Evolutionary conservation across 1,140 invertebrate species (phyloP).

Genomic region (Leptestheria dahalacensis): DNA sequence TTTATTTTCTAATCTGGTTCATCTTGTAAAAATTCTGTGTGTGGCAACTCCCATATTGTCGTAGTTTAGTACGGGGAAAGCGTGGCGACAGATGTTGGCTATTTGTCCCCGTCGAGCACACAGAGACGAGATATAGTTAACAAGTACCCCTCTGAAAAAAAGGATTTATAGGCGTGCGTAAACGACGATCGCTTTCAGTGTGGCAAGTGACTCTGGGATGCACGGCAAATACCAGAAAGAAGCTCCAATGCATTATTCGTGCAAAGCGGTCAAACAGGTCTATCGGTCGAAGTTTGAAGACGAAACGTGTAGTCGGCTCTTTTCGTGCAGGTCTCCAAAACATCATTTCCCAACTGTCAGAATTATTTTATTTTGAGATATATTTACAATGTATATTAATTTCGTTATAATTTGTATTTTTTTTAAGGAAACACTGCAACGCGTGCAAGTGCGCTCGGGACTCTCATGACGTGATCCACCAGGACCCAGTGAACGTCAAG

Average conservation of each 20-base stretch:
- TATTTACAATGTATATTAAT: no score
- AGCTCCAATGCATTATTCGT: background rate
- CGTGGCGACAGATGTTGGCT: background rate
- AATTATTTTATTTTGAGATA: background rate
- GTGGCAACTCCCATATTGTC: no score
- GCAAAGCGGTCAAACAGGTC: background rate
- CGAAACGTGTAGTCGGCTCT: background rate
- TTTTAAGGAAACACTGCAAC: conserved; percentile 60
- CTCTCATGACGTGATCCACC: conserved; percentile 69
- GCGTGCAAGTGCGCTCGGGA: conserved; percentile 77
- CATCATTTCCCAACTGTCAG: background rate
- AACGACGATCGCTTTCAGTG: background rate
- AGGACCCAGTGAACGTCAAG: conserved; percentile 65
- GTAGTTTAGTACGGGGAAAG: no score
- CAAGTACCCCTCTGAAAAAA: background rate
- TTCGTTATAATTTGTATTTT: no score
- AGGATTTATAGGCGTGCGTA: background rate
- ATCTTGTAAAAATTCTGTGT: no score
- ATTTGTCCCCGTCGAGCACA: background rate
- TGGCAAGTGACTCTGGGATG: no score
- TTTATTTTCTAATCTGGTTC: no score
- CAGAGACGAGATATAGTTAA: background rate
- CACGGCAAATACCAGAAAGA: no score
- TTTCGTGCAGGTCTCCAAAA: background rate
- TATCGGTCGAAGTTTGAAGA: background rate